These are phyloP conservation scores for Picathartes gymnocephalus DNA, from an alignment of 2,113 vertebrate species.

Conservation along the genomic window DNA sequence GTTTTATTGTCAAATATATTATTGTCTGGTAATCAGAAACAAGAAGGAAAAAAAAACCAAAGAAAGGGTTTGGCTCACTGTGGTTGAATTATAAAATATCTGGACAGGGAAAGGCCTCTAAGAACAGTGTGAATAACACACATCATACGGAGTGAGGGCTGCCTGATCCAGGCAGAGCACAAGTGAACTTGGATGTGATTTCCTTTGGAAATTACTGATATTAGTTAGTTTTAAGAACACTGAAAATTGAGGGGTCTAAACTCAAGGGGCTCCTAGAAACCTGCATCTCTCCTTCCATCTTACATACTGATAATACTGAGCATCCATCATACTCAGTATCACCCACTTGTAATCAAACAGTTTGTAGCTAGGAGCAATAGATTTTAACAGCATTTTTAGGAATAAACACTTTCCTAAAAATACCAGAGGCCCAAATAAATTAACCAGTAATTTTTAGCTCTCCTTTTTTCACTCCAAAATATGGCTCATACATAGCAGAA, in stretches of 20 bases:
- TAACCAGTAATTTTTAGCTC: background rate
- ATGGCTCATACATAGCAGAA: background rate
- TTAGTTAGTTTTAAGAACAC: background rate
- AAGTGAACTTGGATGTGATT: background rate
- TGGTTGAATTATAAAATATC: background rate
- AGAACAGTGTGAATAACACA: background rate
- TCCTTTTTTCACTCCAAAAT: background rate
- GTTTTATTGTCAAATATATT: background rate
- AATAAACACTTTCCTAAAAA: background rate
- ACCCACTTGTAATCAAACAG: background rate
- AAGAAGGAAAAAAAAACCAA: background rate
- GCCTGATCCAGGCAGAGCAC: background rate
- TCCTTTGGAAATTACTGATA: background rate
- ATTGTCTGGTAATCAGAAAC: background rate
- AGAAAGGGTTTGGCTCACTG: background rate
- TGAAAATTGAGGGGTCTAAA: background rate
- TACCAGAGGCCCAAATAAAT: background rate
- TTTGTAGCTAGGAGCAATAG: background rate
- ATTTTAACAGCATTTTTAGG: background rate
- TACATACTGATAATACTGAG: background rate
- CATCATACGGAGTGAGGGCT: background rate
- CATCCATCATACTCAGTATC: background rate
- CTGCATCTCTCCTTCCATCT: background rate
- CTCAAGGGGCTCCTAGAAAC: background rate
- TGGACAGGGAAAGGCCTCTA: background rate